A percentile compares a stretch with the other conserved stretches of the same genome.
Evolutionary conservation across 2,797 vertebrate species (phyloP).

Genomic region (Sebastes kiyomatsui): DNA sequence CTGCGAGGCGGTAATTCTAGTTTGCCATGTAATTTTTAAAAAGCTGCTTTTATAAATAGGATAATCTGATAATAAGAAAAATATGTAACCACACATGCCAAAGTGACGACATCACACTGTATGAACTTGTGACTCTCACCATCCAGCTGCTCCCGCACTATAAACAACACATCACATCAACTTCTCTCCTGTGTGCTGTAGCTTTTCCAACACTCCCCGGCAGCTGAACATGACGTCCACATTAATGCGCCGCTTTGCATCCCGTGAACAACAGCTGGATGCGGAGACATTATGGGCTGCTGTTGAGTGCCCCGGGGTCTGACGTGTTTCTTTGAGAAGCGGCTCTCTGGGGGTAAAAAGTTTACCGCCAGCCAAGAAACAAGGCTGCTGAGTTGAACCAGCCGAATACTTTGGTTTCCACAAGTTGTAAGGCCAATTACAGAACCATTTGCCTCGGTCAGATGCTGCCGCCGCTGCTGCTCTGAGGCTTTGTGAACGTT

Average conservation of each 20-base stretch:
- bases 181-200: neutral
- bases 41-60: neutral
- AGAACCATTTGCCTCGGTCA: constrained; percentile 48
- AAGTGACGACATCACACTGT: neutral
- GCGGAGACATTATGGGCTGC: neutral
- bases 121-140: constrained; percentile 11
- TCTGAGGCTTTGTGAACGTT: constrained; percentile 23
- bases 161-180: neutral
- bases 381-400: constrained; percentile 24
- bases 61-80: neutral
- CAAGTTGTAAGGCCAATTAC: constrained; percentile 60
- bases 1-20: neutral
- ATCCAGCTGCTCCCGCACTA: neutral
- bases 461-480: constrained; percentile 31
- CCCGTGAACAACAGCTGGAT: constrained; percentile 33
- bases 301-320: neutral
- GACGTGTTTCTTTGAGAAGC: constrained; percentile 15
- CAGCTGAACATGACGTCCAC: constrained; percentile 33
- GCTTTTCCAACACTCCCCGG: neutral
- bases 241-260: neutral
- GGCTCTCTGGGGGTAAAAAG: constrained; percentile 35
- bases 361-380: constrained; percentile 18
- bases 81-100: neutral
- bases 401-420: constrained; percentile 47
- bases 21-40: neutral